Conservation (phyloP, 1,140 invertebrate genomes). For the Ceratina calcarata region DNA sequence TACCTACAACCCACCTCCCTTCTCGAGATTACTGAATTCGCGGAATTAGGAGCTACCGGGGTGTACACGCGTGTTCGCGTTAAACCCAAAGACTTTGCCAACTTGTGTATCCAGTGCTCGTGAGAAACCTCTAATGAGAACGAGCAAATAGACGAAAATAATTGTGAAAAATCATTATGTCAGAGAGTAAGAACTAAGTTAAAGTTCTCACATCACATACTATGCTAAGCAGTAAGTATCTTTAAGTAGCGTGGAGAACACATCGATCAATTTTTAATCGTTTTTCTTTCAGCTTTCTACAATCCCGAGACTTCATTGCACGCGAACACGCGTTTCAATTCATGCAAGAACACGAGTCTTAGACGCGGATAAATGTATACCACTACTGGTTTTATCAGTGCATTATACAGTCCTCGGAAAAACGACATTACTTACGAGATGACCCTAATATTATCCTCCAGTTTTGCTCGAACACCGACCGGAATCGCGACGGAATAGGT, state of each 20-base stretch:
- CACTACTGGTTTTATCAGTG: conserved; percentile 1
- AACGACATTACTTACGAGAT: conserved; percentile 4
- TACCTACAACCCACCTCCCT: not conserved
- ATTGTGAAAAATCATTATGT: not conserved
- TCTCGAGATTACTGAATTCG: conserved; percentile 53
- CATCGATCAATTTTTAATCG: not conserved
- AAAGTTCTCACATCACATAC: no score
- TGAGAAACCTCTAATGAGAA: not conserved
- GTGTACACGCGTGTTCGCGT: conserved; percentile 40
- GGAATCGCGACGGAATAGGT: conserved; percentile 12
- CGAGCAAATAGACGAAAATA: not conserved
- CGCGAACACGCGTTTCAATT: not conserved
- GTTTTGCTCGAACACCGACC: conserved; percentile 5
- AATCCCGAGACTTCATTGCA: not conserved
- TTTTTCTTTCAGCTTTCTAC: not conserved
- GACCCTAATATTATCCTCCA: conserved; percentile 21
- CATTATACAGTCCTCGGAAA: conserved; percentile 1
- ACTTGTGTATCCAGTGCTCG: conserved; percentile 42
- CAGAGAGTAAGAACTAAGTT: not conserved
- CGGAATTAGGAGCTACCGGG: conserved; percentile 42
- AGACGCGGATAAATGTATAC: not conserved
- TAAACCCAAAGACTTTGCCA: conserved; percentile 34
- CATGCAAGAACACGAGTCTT: not conserved
- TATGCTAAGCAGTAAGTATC: no score
- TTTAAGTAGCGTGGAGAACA: not conserved